phyloP scores from a whole-genome alignment of 2,888 invertebrate species.

The Didymodactylos carnosus region DNA sequence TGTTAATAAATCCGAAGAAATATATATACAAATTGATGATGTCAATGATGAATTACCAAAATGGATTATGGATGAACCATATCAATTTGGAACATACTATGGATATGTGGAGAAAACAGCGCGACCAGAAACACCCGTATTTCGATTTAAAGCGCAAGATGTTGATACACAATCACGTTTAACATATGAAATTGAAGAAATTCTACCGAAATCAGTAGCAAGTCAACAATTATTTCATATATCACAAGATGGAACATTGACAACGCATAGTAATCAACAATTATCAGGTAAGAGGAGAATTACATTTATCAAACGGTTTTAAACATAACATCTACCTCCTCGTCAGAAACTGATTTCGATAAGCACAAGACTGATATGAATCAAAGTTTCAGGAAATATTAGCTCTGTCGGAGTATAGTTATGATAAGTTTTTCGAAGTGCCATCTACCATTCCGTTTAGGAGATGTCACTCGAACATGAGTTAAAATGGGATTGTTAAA shows the following conservation, averaged over 20 bases:
- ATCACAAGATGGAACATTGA: background rate
- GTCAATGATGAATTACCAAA: constrained; percentile 10
- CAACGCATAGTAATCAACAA: background rate
- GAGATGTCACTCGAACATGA: too few relatives aligned
- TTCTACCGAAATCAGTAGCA: too few relatives aligned
- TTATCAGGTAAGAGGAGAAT: too few relatives aligned
- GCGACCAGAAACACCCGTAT: background rate
- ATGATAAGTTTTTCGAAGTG: too few relatives aligned
- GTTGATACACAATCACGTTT: background rate
- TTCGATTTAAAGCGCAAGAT: background rate
- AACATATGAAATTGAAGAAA: background rate
- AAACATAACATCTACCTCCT: too few relatives aligned
- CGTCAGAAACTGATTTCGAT: too few relatives aligned
- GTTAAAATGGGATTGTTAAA: too few relatives aligned
- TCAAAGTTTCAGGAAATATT: too few relatives aligned
- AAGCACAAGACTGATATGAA: too few relatives aligned
- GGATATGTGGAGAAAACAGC: background rate
- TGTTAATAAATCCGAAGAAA: background rate
- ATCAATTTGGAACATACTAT: background rate
- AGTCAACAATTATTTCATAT: background rate
- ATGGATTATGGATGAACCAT: constrained; percentile 14
- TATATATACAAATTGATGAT: background rate
- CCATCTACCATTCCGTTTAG: too few relatives aligned
- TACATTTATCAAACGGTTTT: too few relatives aligned
- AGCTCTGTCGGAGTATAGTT: too few relatives aligned